Evolutionary conservation across 2,797 vertebrate genomes (phyloP).

Genomic region (Anguilla marmorata): DNA sequence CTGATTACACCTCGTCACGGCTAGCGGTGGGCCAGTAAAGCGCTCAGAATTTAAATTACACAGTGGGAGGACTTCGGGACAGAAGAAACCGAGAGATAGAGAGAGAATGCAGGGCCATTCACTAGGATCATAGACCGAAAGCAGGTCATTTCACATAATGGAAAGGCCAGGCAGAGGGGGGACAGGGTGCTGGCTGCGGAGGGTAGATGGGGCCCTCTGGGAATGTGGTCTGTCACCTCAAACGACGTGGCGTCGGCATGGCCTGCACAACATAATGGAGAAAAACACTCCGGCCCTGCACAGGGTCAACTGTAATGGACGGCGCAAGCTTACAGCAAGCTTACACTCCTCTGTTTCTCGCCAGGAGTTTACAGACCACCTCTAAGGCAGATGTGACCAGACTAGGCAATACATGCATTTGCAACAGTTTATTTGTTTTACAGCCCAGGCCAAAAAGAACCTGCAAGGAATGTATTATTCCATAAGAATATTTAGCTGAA

Average conservation of each 20-base stretch:
- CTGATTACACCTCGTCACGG: slow-evolving; percentile 7
- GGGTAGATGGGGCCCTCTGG: not conserved
- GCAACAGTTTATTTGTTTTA: not conserved
- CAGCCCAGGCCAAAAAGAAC: not conserved
- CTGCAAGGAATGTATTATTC: not conserved
- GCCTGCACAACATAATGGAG: not conserved
- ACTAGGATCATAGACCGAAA: not conserved
- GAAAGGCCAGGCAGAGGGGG: not conserved
- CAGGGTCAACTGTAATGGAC: not conserved
- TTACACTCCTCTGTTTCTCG: not conserved
- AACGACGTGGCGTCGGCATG: not conserved
- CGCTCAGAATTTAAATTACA: not conserved
- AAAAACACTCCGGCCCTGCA: not conserved
- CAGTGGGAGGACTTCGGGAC: not conserved
- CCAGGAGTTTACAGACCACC: not conserved
- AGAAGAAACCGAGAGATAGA: not conserved
- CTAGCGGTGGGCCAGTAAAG: not conserved
- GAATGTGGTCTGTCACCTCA: not conserved
- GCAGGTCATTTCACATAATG: not conserved
- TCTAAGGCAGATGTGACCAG: not conserved
- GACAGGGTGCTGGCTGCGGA: not conserved
- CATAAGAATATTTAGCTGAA: not conserved
- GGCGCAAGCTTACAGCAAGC: not conserved
- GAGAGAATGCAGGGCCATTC: not conserved
- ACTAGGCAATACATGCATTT: not conserved